Conservation (phyloP, 2,797 vertebrate species). For the Lepus oiostolus region DNA sequence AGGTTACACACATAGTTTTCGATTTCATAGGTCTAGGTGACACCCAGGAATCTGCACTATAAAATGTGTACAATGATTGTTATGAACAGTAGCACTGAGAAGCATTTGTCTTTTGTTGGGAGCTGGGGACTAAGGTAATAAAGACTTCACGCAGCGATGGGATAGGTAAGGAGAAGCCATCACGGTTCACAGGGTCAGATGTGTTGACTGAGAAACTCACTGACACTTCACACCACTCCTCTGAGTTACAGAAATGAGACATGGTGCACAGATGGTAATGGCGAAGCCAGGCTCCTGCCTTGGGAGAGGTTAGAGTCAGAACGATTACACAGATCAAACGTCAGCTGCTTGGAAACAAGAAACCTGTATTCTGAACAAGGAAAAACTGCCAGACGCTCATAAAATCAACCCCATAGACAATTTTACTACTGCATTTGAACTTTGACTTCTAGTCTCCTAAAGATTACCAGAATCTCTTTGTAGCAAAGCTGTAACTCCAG, state of each 20-base stretch:
- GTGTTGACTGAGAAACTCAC: neutral
- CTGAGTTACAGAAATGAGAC: neutral
- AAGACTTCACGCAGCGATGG: neutral
- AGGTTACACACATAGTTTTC: neutral
- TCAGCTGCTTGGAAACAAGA: conserved; percentile 25
- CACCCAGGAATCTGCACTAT: neutral
- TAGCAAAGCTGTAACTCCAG: neutral
- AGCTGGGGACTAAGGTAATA: neutral
- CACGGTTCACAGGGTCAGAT: neutral
- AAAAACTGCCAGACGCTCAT: neutral
- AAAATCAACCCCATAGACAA: conserved; percentile 1
- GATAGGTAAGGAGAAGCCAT: neutral
- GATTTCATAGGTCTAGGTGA: neutral
- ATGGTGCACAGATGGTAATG: neutral
- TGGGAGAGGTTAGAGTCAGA: neutral
- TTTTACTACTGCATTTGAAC: conserved; percentile 50
- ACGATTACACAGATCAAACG: neutral
- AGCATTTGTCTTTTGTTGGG: neutral
- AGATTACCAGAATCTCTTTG: conserved; percentile 25
- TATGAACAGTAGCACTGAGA: neutral
- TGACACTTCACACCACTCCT: neutral
- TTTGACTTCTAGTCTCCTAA: conserved; percentile 32
- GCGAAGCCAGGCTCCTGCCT: neutral
- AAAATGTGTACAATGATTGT: neutral
- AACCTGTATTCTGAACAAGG: conserved; percentile 46